Conservation (phyloP, 23 tunicate species). For the Aplidium turbinatum region DNA sequence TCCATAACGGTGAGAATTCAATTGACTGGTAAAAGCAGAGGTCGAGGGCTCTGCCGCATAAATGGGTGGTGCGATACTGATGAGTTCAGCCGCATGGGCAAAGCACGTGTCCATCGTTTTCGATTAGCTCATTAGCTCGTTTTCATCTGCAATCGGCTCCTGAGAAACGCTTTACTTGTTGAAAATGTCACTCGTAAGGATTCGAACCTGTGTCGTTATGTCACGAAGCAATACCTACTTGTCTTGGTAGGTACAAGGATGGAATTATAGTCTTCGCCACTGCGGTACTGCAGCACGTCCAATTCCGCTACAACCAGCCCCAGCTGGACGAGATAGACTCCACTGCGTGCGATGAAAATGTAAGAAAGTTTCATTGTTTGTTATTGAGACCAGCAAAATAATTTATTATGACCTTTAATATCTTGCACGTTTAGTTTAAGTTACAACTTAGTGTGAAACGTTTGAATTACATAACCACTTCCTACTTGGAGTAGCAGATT, state of each 20-base stretch:
- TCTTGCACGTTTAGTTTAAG: not conserved
- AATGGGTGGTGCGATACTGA: no score
- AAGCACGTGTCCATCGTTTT: no score
- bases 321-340: slow-evolving; percentile 62
- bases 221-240: not conserved
- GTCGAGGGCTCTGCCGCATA: no score
- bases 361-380: no score
- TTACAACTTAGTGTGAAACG: not conserved
- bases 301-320: slow-evolving; percentile 55
- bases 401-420: not conserved
- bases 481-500: no score
- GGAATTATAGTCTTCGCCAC: slow-evolving; percentile 64
- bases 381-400: not conserved
- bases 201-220: no score
- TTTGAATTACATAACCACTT: no score
- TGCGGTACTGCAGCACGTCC: slow-evolving; percentile 59
- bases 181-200: not conserved
- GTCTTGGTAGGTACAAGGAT: slow-evolving; percentile 59
- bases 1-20: no score
- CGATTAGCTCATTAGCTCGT: not conserved
- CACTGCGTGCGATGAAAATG: slow-evolving; percentile 53
- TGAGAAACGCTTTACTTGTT: not conserved
- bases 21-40: no score
- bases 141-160: not conserved
- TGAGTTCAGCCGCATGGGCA: no score